Percentiles rank a stretch among this genome's conserved stretches.
phyloP scores from a whole-genome alignment of 2,888 invertebrate genomes.

The Pseudococcus viburni region DNA sequence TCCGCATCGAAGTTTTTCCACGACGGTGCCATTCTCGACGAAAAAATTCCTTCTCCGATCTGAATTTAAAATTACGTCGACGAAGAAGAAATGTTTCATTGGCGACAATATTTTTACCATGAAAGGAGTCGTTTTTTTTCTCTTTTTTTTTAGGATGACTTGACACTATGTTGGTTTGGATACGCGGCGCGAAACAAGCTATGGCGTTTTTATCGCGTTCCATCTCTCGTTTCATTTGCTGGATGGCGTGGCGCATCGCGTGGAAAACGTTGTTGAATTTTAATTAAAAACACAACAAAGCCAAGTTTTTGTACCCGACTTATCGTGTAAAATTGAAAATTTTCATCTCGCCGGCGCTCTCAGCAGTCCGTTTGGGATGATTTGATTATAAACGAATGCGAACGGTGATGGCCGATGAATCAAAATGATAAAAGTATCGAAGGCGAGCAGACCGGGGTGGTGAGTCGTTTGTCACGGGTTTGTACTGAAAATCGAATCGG shows the following conservation, averaged over 20 bases:
- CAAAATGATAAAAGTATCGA: not conserved
- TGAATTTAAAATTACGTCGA: constrained; percentile 12
- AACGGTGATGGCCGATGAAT: not conserved
- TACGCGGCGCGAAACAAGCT: not conserved
- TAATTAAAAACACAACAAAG: constrained; percentile 29
- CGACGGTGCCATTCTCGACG: not conserved
- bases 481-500: too few relatives aligned
- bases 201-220: constrained; percentile 23
- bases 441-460: not conserved
- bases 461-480: not conserved
- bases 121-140: not conserved
- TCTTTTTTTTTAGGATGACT: not conserved
- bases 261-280: constrained; percentile 32
- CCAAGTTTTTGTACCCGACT: constrained; percentile 18
- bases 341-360: not conserved
- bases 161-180: not conserved
- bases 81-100: not conserved
- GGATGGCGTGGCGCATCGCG: not conserved
- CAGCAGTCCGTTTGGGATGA: not conserved
- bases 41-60: not conserved
- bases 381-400: not conserved
- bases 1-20: not conserved
- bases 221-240: constrained; percentile 18
- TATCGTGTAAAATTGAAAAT: not conserved
- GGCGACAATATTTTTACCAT: not conserved